Base-by-base conservation (phyloP, 2,113 vertebrate species). In the Dicerorhinus sumatrensis region DNA sequence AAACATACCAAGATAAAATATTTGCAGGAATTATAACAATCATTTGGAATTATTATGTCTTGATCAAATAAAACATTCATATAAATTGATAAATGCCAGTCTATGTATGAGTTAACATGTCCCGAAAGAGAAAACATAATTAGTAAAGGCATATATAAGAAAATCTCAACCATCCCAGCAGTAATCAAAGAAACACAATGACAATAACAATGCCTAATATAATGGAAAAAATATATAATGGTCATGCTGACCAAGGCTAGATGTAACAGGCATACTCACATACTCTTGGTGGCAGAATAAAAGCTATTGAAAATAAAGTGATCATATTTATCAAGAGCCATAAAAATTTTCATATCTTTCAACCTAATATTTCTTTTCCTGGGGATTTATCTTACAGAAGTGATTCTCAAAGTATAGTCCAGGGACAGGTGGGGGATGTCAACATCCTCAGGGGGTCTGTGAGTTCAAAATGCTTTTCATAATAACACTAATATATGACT, bases 11-110 rank as follows among this genome's bases (percentile, higher is more conserved):
- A 91, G 42, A 88, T 48, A 92, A 93, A 76, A 92, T 93, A 86
- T 76, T 89, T 83, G 20, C 10, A 80, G 67, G 25, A 80, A 91
- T 93, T 84, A 62, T 25, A 83, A 92, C 23, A 72, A 72, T 54
- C 13, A 54, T 14, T 16, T 16, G 51, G 51, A 54, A 54, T 16
- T 54, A 54, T 16, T 16, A 42, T 51, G 10, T 85, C 63, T 73
- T 93, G 31, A 79, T 83, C 62, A 97, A 94, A 83, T 81, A 92
- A 95, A 93, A 46, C n/a, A 87, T 79, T 91, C 42, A 92, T 27
- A 89, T 73, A 87, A 82, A 91, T 23, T 79, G 46, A 58, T 42
- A 89, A 96, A 81, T 84, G 16, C 33, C 27, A 86, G 8, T 18
- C 1, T 76, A 46, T 48, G 7, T 29, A 65, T 89, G 39, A 88